Conservation (phyloP, 2,888 invertebrate genomes). For the Cryptocephalus moraei region DNA sequence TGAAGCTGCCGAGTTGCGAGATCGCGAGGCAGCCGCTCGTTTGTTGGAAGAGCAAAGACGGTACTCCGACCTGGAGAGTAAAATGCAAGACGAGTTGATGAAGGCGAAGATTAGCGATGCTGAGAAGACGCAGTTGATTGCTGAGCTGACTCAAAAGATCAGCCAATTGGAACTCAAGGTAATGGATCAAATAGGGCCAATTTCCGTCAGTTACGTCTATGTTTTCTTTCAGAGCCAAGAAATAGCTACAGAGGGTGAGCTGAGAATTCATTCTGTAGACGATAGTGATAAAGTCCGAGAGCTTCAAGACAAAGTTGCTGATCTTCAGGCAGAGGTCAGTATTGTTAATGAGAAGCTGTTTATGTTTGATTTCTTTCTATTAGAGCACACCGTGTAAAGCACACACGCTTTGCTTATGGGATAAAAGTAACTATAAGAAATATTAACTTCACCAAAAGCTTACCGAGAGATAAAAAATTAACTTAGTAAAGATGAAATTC, state of each 20-base stretch:
- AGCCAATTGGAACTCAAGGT: slow-evolving; percentile 89
- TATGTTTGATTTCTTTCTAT: slow-evolving; percentile 6
- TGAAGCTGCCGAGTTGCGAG: slow-evolving; percentile 61
- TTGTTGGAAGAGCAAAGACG: slow-evolving; percentile 77
- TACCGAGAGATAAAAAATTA: not conserved
- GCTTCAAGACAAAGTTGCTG: slow-evolving; percentile 84
- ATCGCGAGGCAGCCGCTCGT: slow-evolving; percentile 65
- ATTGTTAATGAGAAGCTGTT: not conserved
- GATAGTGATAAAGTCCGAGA: slow-evolving; percentile 81
- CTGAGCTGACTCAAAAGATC: slow-evolving; percentile 87
- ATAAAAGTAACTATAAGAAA: slow-evolving; percentile 3
- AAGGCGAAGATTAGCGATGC: slow-evolving; percentile 89
- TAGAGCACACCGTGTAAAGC: slow-evolving; percentile 2
- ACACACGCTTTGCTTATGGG: slow-evolving; percentile 13
- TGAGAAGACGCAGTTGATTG: slow-evolving; percentile 87
- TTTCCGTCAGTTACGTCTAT: not conserved
- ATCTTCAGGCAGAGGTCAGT: slow-evolving; percentile 86
- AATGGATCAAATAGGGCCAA: slow-evolving; percentile 6
- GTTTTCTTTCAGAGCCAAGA: slow-evolving; percentile 71
- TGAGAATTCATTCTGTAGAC: slow-evolving; percentile 69
- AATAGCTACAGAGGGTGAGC: slow-evolving; percentile 85
- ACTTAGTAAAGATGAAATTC: not conserved
- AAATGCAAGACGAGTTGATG: slow-evolving; percentile 83
- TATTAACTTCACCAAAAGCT: not conserved
- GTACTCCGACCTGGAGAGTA: slow-evolving; percentile 55